Evolutionary conservation across 1,140 invertebrate species (phyloP), one percentile per base, ranked within the genome.

Genomic region (Drosophila sproati): DNA sequence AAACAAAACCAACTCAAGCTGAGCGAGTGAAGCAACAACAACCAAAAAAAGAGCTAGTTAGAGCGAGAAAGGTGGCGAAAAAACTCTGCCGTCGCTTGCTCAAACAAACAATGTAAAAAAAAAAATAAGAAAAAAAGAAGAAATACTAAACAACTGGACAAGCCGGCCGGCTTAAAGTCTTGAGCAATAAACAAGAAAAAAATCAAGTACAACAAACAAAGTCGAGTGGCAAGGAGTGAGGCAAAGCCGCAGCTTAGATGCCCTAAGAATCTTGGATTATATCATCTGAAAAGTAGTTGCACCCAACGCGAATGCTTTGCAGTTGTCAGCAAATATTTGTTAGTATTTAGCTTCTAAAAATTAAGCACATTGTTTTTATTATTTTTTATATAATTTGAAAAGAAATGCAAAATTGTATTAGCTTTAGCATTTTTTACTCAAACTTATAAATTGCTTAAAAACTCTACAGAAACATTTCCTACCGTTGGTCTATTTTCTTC

Each of bases 161-260:
- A 76, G 73, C 69, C 78, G 77, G 72, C 66, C 62, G 77, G 73
- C 81, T 80, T 85, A 67, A 80, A 83, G 57, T 56, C 59, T 70
- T 69, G 41, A 61, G 55, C 39, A 60, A 3, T 32, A 51, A 5
- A 35, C 31, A 41, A 48, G 0, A 67, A 12, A 45, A 62, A 43
- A 28, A 69, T 39, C 45, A 32, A 39, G 31, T 20, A 37, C 20
- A 69, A 50, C 39, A 51, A 51, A 54, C 52, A 54, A 35, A 47
- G 48, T 34, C 39, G n/a, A 35, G 43, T 32, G 2, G 47, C 20
- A 10, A 20, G 35, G 43, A 55, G 50, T 60, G 35, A 35, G 28
- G 5, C 28, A 50, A 29, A 28, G 32, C 5, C 35, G 29, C 12
- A 47, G 28, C 2, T 29, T 6, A 28, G 34, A 60, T 60, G 56